Conservation (phyloP, 2,113 vertebrate species). For the Peromyscus maniculatus region DNA sequence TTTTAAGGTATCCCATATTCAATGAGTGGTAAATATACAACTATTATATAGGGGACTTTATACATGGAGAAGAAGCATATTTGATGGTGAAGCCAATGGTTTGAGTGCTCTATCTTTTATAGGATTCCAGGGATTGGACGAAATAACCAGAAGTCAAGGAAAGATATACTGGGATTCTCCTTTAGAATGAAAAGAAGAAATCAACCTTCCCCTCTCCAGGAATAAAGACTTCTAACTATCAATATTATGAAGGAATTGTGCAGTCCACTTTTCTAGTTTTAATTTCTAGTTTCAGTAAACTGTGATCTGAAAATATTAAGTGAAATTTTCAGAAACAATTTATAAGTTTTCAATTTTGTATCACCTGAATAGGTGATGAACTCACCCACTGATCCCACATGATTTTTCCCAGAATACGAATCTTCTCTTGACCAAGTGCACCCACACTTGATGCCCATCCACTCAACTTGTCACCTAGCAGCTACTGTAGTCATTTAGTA, state of each 20-base stretch:
- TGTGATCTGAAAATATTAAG: not conserved
- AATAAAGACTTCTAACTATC: not conserved
- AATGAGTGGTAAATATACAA: not conserved
- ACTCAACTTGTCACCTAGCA: not conserved
- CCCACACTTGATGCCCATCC: accelerated
- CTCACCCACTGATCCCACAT: accelerated
- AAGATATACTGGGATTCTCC: not conserved
- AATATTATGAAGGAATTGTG: not conserved
- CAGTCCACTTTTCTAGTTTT: not conserved
- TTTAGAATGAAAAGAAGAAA: not conserved
- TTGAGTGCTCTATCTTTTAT: not conserved
- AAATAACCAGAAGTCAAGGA: not conserved
- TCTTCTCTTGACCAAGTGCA: not conserved
- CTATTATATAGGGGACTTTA: not conserved
- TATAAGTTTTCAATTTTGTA: not conserved
- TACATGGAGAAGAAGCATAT: not conserved
- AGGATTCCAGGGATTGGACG: not conserved
- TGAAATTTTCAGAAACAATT: not conserved
- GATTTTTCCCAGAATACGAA: accelerated
- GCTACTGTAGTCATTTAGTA: not conserved
- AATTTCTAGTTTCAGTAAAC: not conserved
- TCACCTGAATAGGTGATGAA: not conserved
- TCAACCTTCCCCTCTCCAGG: not conserved
- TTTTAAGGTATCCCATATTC: not conserved
- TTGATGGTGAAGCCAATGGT: not conserved